phyloP scores from a whole-genome alignment of 2,797 vertebrate genomes.

The Tenualosa thibaudeaui region DNA sequence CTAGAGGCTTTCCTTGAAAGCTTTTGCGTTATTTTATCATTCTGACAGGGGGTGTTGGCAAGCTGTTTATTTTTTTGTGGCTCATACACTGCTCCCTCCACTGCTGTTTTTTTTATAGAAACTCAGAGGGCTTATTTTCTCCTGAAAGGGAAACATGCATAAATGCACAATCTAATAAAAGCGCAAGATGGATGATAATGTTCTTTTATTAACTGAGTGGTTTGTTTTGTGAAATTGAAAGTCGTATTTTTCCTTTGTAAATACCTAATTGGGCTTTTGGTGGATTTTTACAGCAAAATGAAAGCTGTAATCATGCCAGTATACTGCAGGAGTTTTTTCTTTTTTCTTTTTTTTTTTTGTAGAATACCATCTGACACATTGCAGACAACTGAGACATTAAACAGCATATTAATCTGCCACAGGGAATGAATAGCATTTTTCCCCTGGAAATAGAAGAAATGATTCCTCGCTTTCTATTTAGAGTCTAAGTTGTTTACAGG shows the following conservation, averaged over 20 bases:
- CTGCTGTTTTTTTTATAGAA: constrained; percentile 36
- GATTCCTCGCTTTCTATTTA: neutral
- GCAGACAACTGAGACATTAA: constrained; percentile 49
- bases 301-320: constrained; percentile 46
- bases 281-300: constrained; percentile 53
- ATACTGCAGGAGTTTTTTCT: neutral
- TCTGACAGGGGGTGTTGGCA: constrained; percentile 40
- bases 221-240: constrained; percentile 61
- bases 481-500: neutral
- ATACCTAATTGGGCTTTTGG: constrained; percentile 56
- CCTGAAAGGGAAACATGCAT: constrained; percentile 53
- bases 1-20: constrained; percentile 40
- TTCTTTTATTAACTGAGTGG: constrained; percentile 59
- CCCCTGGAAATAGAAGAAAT: neutral
- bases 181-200: constrained; percentile 59
- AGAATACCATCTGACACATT: constrained; percentile 48
- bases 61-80: constrained; percentile 30
- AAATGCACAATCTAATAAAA: constrained; percentile 59
- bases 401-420: constrained; percentile 42
- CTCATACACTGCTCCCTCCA: constrained; percentile 32
- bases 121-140: constrained; percentile 57
- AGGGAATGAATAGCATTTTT: constrained; percentile 34
- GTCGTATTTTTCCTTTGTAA: constrained; percentile 58
- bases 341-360: constrained; percentile 37
- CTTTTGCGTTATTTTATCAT: constrained; percentile 44